Evolutionary conservation across 2,797 vertebrate genomes (phyloP).

Genomic region (Erpetoichthys calabaricus): DNA sequence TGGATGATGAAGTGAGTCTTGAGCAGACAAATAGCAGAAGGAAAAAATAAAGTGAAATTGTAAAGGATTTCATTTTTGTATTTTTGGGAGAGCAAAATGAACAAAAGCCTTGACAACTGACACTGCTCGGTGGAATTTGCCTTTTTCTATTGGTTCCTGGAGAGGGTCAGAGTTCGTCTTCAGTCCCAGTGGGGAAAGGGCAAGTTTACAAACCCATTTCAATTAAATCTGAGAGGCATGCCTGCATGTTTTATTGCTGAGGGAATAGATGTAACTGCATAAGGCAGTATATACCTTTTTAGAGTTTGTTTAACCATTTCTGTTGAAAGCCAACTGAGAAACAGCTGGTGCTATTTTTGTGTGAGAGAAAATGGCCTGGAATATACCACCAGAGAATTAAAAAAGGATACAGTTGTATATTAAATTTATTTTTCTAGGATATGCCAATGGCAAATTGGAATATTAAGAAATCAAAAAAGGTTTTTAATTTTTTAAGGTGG

Average conservation of each 20-base stretch:
- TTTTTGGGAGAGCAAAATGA: constrained; percentile 26
- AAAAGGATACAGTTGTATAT: too few relatives aligned
- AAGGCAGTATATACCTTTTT: constrained; percentile 52
- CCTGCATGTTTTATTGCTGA: constrained; percentile 48
- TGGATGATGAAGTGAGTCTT: too few relatives aligned
- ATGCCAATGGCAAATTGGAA: too few relatives aligned
- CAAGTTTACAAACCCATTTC: constrained; percentile 57
- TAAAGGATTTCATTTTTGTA: constrained; percentile 12
- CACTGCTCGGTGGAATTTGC: constrained; percentile 35
- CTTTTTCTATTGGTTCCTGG: constrained; percentile 38
- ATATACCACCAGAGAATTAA: constrained; percentile 27
- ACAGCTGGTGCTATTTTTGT: too few relatives aligned
- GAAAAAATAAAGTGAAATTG: neutral
- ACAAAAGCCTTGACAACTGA: constrained; percentile 41
- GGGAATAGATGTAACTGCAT: constrained; percentile 49
- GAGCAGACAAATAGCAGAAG: too few relatives aligned
- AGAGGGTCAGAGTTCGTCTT: constrained; percentile 60
- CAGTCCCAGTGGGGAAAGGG: constrained; percentile 46
- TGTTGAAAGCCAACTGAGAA: constrained; percentile 46
- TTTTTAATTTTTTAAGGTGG: too few relatives aligned
- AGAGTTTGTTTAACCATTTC: constrained; percentile 50
- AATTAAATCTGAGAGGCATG: constrained; percentile 58
- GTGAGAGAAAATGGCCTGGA: constrained; percentile 17
- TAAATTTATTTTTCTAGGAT: too few relatives aligned
- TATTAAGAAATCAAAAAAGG: too few relatives aligned